phyloP scores from a whole-genome alignment of 2,797 vertebrate genomes.

The Enoplosus armatus region DNA sequence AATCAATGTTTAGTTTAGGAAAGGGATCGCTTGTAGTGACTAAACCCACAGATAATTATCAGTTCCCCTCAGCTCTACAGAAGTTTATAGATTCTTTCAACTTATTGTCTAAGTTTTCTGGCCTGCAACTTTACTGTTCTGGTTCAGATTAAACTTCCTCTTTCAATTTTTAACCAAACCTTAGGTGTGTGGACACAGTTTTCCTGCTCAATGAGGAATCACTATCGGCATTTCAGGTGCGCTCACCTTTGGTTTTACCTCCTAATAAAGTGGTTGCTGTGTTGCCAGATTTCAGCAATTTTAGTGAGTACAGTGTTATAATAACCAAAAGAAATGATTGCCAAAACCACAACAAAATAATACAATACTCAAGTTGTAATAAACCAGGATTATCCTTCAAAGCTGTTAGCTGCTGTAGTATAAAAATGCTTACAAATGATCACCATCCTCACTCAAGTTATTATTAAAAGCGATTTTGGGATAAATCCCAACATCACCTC shows the following conservation, averaged over 20 bases:
- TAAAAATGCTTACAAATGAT: conserved; percentile 41
- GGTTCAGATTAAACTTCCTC: not conserved
- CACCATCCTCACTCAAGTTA: conserved; percentile 29
- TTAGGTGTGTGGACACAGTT: not conserved
- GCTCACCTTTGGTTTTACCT: not conserved
- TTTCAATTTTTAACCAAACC: not conserved
- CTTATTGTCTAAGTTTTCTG: not conserved
- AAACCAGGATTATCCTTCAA: conserved; percentile 35
- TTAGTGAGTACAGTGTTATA: not conserved
- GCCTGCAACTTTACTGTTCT: not conserved
- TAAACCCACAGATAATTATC: not conserved
- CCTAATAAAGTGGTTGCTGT: not conserved
- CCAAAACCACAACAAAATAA: conserved; percentile 19
- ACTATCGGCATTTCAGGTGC: not conserved
- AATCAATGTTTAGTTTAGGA: not conserved
- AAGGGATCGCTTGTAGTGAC: no score
- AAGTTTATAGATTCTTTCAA: no score
- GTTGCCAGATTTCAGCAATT: not conserved
- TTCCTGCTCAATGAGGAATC: not conserved
- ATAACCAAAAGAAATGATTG: not conserved
- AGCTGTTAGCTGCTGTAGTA: conserved; percentile 35
- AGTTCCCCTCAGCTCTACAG: not conserved
- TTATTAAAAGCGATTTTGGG: conserved; percentile 56
- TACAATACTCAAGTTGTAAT: conserved; percentile 17
- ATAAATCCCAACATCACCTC: conserved; percentile 47